Evolutionary conservation across 2,113 vertebrate genomes (phyloP), one percentile per base, ranked within the genome.

Genomic region (Percina caprodes): DNA sequence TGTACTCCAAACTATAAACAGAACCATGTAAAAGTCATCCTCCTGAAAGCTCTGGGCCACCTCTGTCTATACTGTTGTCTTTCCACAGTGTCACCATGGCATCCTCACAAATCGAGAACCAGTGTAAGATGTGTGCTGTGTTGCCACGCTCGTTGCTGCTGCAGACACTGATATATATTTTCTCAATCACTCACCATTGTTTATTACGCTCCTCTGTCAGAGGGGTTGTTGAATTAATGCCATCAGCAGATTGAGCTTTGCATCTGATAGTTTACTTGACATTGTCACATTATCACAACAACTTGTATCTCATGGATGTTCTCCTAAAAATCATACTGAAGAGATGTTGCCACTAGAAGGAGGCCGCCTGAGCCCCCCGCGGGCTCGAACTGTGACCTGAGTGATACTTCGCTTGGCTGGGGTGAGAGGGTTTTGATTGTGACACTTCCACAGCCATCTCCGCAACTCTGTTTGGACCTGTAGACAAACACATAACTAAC

Each of bases 381-480:
- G 93, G 56, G 95, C 94, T 35, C 95, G 90, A 35, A 95, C 80
- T 1, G 95, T 94, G 7, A 96, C 79, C 84, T 96, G 96, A 21
- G 96, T 95, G 62, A 95, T 66, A 0, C 88, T 95, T 19, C 80
- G 94, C 79, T 94, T 94, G 26, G 87, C 79, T 24, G 96, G 94
- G 39, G 81, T 94, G 49, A 94, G 91, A 54, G 94, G 92, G 21
- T 90, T 94, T 69, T 93, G 94, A 45, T 89, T 75, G 69, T 92
- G 93, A 92, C 96, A 96, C 68, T 81, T 95, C 78, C 92, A 90
- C 65, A 96, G 81, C 14, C 93, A 94, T 7, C 95, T 93, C 79
- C 95, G 95, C 77, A 97, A 91, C 89, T 97, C 97, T 0, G 93
- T 79, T 74, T 97, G 96, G 19, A 97, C 96, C 96, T 97, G 61